Base-by-base conservation (phyloP, 2,113 vertebrate genomes). In the Tragulus kanchil region DNA sequence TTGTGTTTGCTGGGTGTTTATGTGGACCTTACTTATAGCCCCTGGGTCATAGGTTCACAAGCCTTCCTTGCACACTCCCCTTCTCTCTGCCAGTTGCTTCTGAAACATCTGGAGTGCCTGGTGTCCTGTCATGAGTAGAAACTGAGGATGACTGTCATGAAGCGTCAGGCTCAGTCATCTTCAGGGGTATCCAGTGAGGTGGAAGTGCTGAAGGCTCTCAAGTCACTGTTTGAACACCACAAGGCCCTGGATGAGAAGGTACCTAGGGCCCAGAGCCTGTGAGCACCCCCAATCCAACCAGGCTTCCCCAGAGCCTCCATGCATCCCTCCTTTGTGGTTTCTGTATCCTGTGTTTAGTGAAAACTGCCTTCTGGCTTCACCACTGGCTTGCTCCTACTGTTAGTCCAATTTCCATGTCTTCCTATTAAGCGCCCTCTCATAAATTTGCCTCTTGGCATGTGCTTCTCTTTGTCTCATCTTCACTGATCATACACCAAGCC, bases 211-310 rank as follows among this genome's bases (percentile, higher is more conserved):
- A 99, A 99, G 98, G 99, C 99, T 2, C 99, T 99, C 90, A 99
- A 99, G 98, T 99, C 99, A 0, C 98, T 99, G 81, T 99, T 99
- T 96, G 99, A 99, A 98, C 99, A 99, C 98, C 99, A 99, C 98
- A 99, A 99, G 97, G 99, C 99, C 0, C 98, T 99, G 98, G 99
- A 99, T 96, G 99, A 99, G 98, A 99, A 99, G 99, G 99, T 99
- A 98, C 97, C 95, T 65, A 31, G 58, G 59, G 61, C 26, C 42
- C 12, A 48, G 90, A 1, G 0, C 21, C 28, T 31, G 25, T 19
- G 12, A 13, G 42, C 8, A 5, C 3, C 10, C n/a, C 11, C 10
- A 21, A 0, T 8, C 14, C 8, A 3, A 25, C 42, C 64, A 19
- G 45, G 15, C 36, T 71, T n/a, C 48, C 42, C 17, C 4, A 23